A percentile compares a stretch with the other conserved stretches of the same genome.
Conservation (phyloP, 2,888 invertebrate genomes). For the Axea sp. region DNA sequence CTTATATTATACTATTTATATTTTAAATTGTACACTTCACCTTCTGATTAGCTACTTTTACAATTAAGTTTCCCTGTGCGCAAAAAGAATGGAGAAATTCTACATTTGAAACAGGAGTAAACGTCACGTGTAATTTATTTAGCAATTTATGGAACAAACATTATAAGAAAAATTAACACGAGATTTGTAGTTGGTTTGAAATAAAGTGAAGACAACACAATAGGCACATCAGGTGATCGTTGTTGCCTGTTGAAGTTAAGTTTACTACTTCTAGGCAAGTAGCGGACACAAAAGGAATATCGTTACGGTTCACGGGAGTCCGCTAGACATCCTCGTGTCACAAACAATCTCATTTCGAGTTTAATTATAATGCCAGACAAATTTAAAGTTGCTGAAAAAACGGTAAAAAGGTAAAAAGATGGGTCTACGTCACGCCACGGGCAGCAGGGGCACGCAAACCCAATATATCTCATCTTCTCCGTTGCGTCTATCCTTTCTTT, state of each 20-base stretch:
- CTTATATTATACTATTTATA: too few species aligned
- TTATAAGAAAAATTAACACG: too few species aligned
- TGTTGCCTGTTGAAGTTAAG: conserved; percentile 9
- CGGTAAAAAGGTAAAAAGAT: conserved; percentile 55
- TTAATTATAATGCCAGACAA: conserved; percentile 71
- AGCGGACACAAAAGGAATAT: conserved; percentile 18
- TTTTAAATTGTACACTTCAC: too few species aligned
- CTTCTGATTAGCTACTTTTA: too few species aligned
- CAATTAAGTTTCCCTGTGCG: too few species aligned
- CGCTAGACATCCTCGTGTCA: conserved; percentile 61
- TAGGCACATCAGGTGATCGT: conserved; percentile 18
- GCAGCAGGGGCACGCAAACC: conserved; percentile 71
- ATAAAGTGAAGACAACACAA: too few species aligned
- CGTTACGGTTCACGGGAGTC: conserved; percentile 35
- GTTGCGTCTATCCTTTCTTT: conserved; percentile 41
- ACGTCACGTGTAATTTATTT: too few species aligned
- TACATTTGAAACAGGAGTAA: too few species aligned
- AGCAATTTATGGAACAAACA: too few species aligned
- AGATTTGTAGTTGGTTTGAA: too few species aligned
- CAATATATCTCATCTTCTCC: too few species aligned
- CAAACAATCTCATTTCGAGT: conserved; percentile 72
- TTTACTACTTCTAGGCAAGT: conserved; percentile 13
- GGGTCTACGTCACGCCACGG: conserved; percentile 71
- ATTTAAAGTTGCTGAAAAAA: conserved; percentile 67
- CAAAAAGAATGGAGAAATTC: too few species aligned